Conservation (phyloP, 2,888 invertebrate species). For the Sinopyrophorus schimmeli region DNA sequence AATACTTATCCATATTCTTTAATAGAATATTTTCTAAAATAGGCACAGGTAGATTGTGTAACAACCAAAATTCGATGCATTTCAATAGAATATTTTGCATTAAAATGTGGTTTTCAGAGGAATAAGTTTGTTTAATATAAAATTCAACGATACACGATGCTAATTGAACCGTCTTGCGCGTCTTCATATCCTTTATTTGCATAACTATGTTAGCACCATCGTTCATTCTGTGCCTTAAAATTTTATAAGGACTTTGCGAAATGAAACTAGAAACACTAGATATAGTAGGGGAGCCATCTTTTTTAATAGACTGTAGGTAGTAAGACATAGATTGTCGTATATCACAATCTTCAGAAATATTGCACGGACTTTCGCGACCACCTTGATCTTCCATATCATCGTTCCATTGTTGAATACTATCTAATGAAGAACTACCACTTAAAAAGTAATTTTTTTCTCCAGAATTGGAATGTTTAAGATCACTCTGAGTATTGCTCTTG, state of each 20-base stretch:
- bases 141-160: constrained; percentile 52
- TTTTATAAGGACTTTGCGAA: constrained; percentile 26
- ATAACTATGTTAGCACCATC: constrained; percentile 35
- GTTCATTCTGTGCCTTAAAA: constrained; percentile 25
- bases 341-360: constrained; percentile 47
- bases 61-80: constrained; percentile 55
- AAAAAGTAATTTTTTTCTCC: constrained; percentile 43
- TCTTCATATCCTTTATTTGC: constrained; percentile 46
- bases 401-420: constrained; percentile 54
- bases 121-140: constrained; percentile 52
- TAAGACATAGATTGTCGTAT: constrained; percentile 50
- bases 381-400: constrained; percentile 55
- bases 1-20: constrained; percentile 56
- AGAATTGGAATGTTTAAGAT: constrained; percentile 34
- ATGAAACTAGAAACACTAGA: constrained; percentile 47
- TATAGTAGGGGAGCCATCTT: constrained; percentile 44
- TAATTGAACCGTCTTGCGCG: constrained; percentile 47
- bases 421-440: constrained; percentile 53
- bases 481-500: constrained; percentile 8
- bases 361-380: constrained; percentile 53
- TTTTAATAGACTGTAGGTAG: constrained; percentile 50
- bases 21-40: constrained; percentile 52
- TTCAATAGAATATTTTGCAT: constrained; percentile 56
- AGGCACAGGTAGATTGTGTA: constrained; percentile 50
- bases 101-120: constrained; percentile 54